Evolutionary conservation across 2,797 vertebrate genomes (phyloP).

Genomic region (Galago senegalensis): DNA sequence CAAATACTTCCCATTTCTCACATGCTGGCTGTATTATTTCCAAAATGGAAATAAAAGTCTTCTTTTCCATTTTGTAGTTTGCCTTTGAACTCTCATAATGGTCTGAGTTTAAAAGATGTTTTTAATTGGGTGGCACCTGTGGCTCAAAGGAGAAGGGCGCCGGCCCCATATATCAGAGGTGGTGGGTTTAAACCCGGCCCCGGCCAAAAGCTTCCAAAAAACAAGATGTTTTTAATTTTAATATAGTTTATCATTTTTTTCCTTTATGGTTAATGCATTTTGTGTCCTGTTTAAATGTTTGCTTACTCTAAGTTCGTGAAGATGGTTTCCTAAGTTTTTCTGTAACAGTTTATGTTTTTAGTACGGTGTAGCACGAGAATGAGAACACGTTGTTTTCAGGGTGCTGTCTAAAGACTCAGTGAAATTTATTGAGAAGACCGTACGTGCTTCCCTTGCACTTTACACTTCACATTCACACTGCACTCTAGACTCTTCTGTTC

Average conservation of each 20-base stretch:
- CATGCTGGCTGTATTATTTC: not conserved
- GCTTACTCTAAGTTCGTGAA: not conserved
- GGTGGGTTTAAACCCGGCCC: too few species aligned
- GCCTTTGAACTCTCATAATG: not conserved
- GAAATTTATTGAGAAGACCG: not conserved
- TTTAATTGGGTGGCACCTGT: not conserved
- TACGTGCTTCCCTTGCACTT: not conserved
- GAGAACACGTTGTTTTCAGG: not conserved
- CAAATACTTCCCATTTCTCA: not conserved
- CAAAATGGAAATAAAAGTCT: not conserved
- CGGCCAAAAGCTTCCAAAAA: too few species aligned
- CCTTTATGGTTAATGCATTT: not conserved
- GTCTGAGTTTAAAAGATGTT: not conserved
- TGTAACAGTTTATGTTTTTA: not conserved
- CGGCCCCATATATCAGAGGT: too few species aligned
- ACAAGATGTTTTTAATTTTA: not conserved
- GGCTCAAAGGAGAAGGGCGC: too few species aligned
- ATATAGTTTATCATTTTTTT: not conserved
- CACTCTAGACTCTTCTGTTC: not conserved
- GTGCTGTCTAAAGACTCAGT: not conserved
- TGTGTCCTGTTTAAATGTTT: not conserved
- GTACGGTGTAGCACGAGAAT: not conserved
- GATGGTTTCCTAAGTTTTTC: not conserved
- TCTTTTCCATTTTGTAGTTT: not conserved
- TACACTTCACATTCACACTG: not conserved